Base-by-base conservation (phyloP, 2,888 invertebrate species). In the Mesorhabditis spiculigera region DNA sequence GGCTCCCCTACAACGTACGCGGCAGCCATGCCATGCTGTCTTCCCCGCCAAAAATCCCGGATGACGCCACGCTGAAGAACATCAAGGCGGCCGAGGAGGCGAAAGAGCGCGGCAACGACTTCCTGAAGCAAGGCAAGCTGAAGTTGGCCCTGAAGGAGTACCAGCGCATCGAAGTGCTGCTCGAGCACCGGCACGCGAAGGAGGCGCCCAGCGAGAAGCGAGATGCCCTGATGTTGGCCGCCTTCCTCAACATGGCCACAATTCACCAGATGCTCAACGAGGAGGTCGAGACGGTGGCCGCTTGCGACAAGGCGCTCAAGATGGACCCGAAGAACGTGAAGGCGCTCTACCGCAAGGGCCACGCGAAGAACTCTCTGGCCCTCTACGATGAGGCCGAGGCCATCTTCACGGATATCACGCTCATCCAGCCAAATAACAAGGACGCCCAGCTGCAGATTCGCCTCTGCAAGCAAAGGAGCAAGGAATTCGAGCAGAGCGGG, bases 91-190 rank as follows among this genome's bases (percentile, higher is more conserved):
- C 93, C 0, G 91, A 91, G 86, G 88, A 92, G 13, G 91, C 91
- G 75, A 97, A 97, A 87, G 92, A 92, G 74, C 94, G 93, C 85
- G 97, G 95, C 65, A 95, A 94, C 0, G 90, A 90, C 66, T 95
- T 93, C 86, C 94, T 94, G 61, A 5, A 87, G 86, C 85, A 89
- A 0, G 90, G 89, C 71, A 93, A 94, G 86, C 91, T 90, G 80
- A 87, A 88, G 69, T 82, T 93, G 78, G 95, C 97, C 0, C 89
- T 91, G 66, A 93, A 92, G 86, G 92, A 94, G 90, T 96, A 96
- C 86, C 91, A 91, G 80, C 91, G 92, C 85, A 90, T 93, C 50
- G 87, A 90, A 6, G 88, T 90, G 0, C 90, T 90, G 78, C 85
- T 93, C 71, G 90, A 91, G 76, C 77, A 78, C 70, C 78, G 78